phyloP scores from a whole-genome alignment of 2,797 vertebrate species.

The Hemitrygon akajei region DNA sequence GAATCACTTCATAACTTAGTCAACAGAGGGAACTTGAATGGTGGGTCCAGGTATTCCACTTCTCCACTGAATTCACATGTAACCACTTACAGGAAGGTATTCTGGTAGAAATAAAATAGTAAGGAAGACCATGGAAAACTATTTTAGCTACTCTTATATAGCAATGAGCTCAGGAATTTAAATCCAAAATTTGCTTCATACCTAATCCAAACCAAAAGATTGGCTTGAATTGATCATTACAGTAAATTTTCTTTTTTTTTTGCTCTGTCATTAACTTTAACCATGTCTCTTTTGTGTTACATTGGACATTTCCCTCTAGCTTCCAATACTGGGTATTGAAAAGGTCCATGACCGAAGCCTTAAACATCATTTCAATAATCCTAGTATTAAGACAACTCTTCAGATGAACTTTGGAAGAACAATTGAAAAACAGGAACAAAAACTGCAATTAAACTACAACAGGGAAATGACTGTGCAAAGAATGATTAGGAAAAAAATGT shows the following conservation, averaged over 20 bases:
- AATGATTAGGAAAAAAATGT: slow-evolving; percentile 42
- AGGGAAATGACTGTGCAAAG: slow-evolving; percentile 39
- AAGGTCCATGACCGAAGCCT: slow-evolving; percentile 20
- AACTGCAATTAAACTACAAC: slow-evolving; percentile 32
- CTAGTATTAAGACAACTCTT: slow-evolving; percentile 41
- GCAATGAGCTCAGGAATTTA: neutral
- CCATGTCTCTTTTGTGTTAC: neutral
- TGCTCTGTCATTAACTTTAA: neutral
- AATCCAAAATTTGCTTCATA: neutral
- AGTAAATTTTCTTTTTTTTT: neutral
- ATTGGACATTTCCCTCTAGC: slow-evolving; percentile 33
- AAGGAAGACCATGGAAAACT: neutral
- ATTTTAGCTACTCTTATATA: neutral
- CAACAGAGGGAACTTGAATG: neutral
- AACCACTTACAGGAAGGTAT: neutral
- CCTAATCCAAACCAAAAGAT: neutral
- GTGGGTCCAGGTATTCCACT: neutral
- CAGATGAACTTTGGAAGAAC: slow-evolving; percentile 35
- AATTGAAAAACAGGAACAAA: slow-evolving; percentile 35
- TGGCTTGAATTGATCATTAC: neutral
- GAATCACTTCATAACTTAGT: neutral
- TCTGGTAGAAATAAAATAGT: neutral
- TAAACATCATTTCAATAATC: slow-evolving; percentile 42
- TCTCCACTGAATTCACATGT: neutral
- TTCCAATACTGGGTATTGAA: neutral